Evolutionary conservation across 2,113 vertebrate genomes (phyloP), one percentile per base, ranked within the genome.

Genomic region (Paratilapia polleni): DNA sequence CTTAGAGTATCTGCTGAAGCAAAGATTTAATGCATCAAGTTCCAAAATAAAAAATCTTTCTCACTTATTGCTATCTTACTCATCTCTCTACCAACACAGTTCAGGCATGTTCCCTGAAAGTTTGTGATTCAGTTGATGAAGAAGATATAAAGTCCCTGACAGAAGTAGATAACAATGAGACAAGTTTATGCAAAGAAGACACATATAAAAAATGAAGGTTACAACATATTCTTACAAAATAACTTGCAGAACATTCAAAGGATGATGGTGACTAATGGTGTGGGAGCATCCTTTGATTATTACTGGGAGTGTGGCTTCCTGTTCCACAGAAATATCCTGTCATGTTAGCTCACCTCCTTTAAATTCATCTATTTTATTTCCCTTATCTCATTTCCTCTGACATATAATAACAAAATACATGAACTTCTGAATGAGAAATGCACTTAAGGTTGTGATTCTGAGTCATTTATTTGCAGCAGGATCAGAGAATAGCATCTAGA

Each of bases 381-480:
- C 8, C 77, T 47, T 52, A 47, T 75, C 19, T 24, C 10, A 49
- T 60, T 77, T 43, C 56, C 74, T 70, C 34, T 60, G 64, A 74
- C 57, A 64, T 52, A 47, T 36, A 41, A 56, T 78, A 78, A 73
- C 3, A 54, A 24, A 73, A 70, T 38, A 59, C 49, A 76, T 61
- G 10, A 73, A 43, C 31, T 66, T 78, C 20, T 52, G 41, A 64
- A 70, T 56, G n/a, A 81, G 70, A 75, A 87, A 81, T 20, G 3
- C 49, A 76, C 43, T 54, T 34, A n/a, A 49, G 64, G 24, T 28
- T 76, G 11, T 81, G 17, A 58, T 54, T 80, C 47, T 76, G 79
- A 85, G 38, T 82, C 82, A 75, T 64, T 15, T 49, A 24, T 22
- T 70, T 57, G 63, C 52, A 8, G 12, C 36, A 17, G 4, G 2